Percentiles rank a stretch among this genome's conserved stretches.
Conservation (phyloP, 2,888 invertebrate species). For the Furcula furcula region DNA sequence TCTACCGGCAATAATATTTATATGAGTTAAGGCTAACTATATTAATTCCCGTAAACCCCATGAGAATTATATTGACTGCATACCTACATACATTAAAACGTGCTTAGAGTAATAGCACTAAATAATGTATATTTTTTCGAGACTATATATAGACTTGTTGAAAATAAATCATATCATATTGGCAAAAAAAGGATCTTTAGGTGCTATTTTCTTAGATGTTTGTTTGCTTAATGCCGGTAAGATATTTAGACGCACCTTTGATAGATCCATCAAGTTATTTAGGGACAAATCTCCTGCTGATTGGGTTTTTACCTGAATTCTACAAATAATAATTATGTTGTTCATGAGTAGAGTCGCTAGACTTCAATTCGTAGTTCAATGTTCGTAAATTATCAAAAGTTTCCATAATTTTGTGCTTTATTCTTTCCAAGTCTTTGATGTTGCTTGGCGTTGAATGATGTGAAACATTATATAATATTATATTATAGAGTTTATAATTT, state of each 20-base stretch:
- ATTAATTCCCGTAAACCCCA: too few relatives aligned
- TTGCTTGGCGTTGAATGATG: conserved; percentile 76
- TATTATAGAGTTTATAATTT: conserved; percentile 60
- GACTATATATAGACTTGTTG: too few relatives aligned
- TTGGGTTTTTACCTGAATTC: conserved; percentile 28
- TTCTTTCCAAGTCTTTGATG: conserved; percentile 70
- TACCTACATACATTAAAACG: too few relatives aligned
- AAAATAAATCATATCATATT: conserved; percentile 1
- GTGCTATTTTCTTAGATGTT: conserved; percentile 2
- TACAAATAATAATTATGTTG: conserved; percentile 38
- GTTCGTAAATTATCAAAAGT: conserved; percentile 57
- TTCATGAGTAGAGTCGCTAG: conserved; percentile 75
- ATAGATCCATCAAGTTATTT: neutral
- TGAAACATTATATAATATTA: conserved; percentile 66
- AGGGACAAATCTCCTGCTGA: conserved; percentile 10
- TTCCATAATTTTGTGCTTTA: conserved; percentile 65
- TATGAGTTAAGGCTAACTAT: too few relatives aligned
- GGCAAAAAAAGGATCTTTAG: neutral
- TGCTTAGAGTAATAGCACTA: too few relatives aligned
- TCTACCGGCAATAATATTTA: too few relatives aligned
- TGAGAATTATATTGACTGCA: too few relatives aligned
- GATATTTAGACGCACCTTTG: neutral
- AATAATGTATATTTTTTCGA: conserved; percentile 5
- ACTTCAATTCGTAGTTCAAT: conserved; percentile 72
- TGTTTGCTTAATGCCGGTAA: neutral